Evolutionary conservation across 2,888 invertebrate genomes (phyloP), one percentile per base, ranked within the genome.

Genomic region (Drosophila multiciliata): DNA sequence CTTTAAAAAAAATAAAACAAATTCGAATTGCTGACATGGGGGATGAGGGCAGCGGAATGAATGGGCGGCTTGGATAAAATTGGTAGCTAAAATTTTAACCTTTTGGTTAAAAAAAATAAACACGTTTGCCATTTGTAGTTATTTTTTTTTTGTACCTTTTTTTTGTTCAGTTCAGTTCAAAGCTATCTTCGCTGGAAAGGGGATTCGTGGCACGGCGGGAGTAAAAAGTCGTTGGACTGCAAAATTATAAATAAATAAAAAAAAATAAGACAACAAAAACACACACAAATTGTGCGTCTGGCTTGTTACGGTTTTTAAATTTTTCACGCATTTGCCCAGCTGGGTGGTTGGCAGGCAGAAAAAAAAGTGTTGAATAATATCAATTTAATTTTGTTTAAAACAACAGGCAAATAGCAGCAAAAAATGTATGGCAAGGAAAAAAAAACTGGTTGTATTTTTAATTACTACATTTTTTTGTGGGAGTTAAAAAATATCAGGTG

Each of bases 321-420:
- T 73, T 62, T 75, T 59, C 49, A 80, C 81, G 73, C 77, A 80
- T 48, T 66, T 50, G n/a, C 36, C 49, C 57, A 36, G 33, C 42
- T 33, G 57, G 58, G 40, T 12, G 45, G 20, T 35, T 35, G n/a
- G 12, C 20, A 29, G 29, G 29, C 29, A 26, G 8, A 11, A 33
- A 52, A n/a, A 33, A 65, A 69, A 73, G 59, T 50, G 58, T 84
- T 84, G 73, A 87, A 86, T 80, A 87, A 84, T 64, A 48, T 59
- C 36, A 73, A 45, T 15, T 45, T 15, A 23, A 20, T 66, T 65
- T 66, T 57, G 55, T 55, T 66, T 52, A 20, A 52, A 53, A 36
- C 62, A 57, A 61, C 38, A 66, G 49, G 40, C 29, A 50, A n/a
- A 17, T 23, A 45, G 45, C 29, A n/a, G 32, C 50, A 59, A 63